Percentiles rank a stretch among this genome's conserved stretches.
These are phyloP conservation scores for Pollachius pollachius DNA, from an alignment of 2,113 vertebrate species.

Conservation along the genomic window DNA sequence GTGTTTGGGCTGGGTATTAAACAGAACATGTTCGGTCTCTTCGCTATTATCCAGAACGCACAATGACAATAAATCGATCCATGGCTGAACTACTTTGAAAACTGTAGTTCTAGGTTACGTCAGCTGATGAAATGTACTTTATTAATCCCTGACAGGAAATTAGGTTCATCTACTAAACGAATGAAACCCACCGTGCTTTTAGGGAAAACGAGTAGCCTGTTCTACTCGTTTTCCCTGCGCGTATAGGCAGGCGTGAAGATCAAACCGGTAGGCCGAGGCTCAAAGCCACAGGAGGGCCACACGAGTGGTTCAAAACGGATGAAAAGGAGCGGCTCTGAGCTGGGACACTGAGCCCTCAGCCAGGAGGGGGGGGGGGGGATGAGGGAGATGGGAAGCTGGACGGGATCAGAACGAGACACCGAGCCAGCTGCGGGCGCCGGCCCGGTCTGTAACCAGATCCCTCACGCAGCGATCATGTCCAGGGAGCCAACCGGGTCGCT, in stretches of 20 bases:
- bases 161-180: too few species aligned
- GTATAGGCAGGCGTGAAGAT: not conserved
- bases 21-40: too few species aligned
- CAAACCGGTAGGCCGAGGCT: slow-evolving; percentile 26
- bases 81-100: too few species aligned
- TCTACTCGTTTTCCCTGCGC: too few species aligned
- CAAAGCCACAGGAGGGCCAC: not conserved
- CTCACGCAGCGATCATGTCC: slow-evolving; percentile 14
- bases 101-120: too few species aligned
- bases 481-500: slow-evolving; percentile 21
- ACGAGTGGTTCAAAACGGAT: not conserved
- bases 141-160: too few species aligned
- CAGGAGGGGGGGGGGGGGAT: slow-evolving; percentile 21
- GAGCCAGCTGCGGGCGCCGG: slow-evolving; percentile 18
- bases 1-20: too few species aligned
- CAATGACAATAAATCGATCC: too few species aligned
- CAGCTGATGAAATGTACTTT: too few species aligned
- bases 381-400: slow-evolving; percentile 32
- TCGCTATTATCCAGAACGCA: too few species aligned
- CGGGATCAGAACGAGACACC: slow-evolving; percentile 26
- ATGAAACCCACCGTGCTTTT: too few species aligned
- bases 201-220: too few species aligned
- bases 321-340: slow-evolving; percentile 40
- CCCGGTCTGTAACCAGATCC: slow-evolving; percentile 45
- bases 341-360: slow-evolving; percentile 22